These are phyloP conservation scores for Octonoba sinensis DNA, from an alignment of 2,888 invertebrate species.

Conservation along the genomic window DNA sequence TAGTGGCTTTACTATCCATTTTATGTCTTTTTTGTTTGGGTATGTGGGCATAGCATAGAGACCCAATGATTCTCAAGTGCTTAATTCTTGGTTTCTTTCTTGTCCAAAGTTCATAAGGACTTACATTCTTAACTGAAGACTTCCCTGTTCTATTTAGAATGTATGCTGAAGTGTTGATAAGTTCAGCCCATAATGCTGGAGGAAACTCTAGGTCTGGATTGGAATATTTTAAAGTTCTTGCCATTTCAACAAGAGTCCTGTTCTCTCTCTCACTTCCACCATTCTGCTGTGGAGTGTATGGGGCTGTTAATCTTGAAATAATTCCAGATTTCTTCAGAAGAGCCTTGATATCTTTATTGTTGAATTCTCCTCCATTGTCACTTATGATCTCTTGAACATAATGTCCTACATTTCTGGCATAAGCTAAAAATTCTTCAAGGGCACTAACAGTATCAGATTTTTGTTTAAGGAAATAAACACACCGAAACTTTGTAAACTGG, in stretches of 20 bases:
- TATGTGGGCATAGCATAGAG: slow-evolving; percentile 43
- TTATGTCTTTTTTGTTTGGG: slow-evolving; percentile 56
- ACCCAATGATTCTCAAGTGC: slow-evolving; percentile 60
- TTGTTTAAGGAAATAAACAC: slow-evolving; percentile 31
- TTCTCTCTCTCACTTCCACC: slow-evolving; percentile 57
- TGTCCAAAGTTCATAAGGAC: slow-evolving; percentile 50
- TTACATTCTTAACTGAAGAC: slow-evolving; percentile 3
- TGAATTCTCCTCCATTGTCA: slow-evolving; percentile 53
- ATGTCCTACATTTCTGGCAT: slow-evolving; percentile 16
- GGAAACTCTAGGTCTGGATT: slow-evolving; percentile 10
- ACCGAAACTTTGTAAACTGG: slow-evolving; percentile 41
- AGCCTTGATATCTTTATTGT: slow-evolving; percentile 23
- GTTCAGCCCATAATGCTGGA: slow-evolving; percentile 1
- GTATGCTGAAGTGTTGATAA: slow-evolving; percentile 9
- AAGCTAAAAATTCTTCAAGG: neutral
- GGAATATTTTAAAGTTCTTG: slow-evolving; percentile 19
- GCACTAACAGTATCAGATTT: slow-evolving; percentile 19
- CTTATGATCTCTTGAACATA: slow-evolving; percentile 30
- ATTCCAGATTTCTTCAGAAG: slow-evolving; percentile 51
- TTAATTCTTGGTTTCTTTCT: slow-evolving; percentile 51
- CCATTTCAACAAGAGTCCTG: slow-evolving; percentile 54
- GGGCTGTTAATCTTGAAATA: slow-evolving; percentile 47
- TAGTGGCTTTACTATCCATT: slow-evolving; percentile 50
- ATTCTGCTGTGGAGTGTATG: slow-evolving; percentile 63
- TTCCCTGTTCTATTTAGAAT: slow-evolving; percentile 24